Conservation (phyloP, 2,888 invertebrate genomes). For the Caenorhabditis zanzibari region DNA sequence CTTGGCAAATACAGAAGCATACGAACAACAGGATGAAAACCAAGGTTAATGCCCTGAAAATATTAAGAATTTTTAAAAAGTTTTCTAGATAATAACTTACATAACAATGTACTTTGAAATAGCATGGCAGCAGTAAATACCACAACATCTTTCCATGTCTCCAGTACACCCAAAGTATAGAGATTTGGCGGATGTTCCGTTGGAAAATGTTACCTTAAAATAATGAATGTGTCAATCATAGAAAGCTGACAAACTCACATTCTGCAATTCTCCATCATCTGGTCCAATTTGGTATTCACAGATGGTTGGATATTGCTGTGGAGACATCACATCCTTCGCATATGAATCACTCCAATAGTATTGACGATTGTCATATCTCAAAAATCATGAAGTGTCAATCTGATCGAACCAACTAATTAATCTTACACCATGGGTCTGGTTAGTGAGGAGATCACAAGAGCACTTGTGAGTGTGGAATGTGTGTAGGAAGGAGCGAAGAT, state of each 20-base stretch:
- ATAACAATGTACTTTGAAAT: constrained; percentile 33
- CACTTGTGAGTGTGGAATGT: constrained; percentile 18
- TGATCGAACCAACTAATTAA: background rate
- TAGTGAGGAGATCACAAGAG: constrained; percentile 41
- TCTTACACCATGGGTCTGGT: constrained; percentile 45
- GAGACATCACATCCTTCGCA: constrained; percentile 40
- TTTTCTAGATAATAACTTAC: constrained; percentile 1
- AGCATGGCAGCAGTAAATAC: constrained; percentile 54
- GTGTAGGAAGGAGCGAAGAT: constrained; percentile 29
- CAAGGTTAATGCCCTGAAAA: background rate
- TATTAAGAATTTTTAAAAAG: too few species aligned
- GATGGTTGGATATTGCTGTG: constrained; percentile 26
- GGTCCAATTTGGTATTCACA: constrained; percentile 54
- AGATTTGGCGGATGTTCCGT: constrained; percentile 34
- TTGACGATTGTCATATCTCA: constrained; percentile 50
- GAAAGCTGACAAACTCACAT: constrained; percentile 11
- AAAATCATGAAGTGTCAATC: background rate
- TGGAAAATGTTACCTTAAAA: constrained; percentile 39
- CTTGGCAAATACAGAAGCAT: too few species aligned
- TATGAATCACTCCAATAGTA: constrained; percentile 52
- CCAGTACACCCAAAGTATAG: constrained; percentile 54
- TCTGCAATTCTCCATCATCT: constrained; percentile 47
- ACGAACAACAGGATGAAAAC: too few species aligned
- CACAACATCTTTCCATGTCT: constrained; percentile 45
- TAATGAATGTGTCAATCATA: background rate